Base-by-base conservation (phyloP, 2,888 invertebrate genomes). In the Eristalinus aeneus region DNA sequence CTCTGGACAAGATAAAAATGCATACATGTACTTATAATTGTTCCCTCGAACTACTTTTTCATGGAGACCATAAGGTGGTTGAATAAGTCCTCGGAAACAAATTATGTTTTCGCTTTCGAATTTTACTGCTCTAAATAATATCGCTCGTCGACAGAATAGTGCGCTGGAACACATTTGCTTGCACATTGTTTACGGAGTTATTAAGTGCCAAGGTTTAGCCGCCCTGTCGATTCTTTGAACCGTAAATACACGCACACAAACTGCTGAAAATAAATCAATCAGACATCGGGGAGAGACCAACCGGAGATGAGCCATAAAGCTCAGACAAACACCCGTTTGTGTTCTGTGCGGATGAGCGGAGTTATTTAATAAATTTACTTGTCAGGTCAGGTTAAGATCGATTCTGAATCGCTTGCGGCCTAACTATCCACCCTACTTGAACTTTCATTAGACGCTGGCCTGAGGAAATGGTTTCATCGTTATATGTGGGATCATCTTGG, bases 141-240 rank as follows among this genome's bases (percentile, higher is more conserved):
- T 16, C 31, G 27, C 23, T 20, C 60, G 36, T 60, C 53, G 46
- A 54, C 74, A 71, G 61, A 84, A 71, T 20, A 22, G 16, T 54
- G 46, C 27, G 10, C 54, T 67, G 31, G 63, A 67, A 46, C 32
- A 77, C 67, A 20, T 82, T 75, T 75, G 75, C 84, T 80, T 79
- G 71, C 80, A 72, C 67, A 34, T 72, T 84, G 80, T 84, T 80
- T 80, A 67, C 71, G 46, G 32, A 80, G 71, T 71, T 80, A 80
- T 84, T 80, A 76, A 72, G 61, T 31, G 34, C 46, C 84, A 84
- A 84, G 84, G 79, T 60, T 36, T 20, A 0, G 22, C 9, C 53
- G 27, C 64, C 16, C 65, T 74, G 65, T 67, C 56, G 65, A 67
- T 83, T 73, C 46, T 65, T 31, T 65, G 56, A 20, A 11, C 39